Percentiles rank a stretch among this genome's conserved stretches.
These are phyloP conservation scores for Glyptemys insculpta DNA, from an alignment of 2,797 vertebrate species.

Conservation along the genomic window DNA sequence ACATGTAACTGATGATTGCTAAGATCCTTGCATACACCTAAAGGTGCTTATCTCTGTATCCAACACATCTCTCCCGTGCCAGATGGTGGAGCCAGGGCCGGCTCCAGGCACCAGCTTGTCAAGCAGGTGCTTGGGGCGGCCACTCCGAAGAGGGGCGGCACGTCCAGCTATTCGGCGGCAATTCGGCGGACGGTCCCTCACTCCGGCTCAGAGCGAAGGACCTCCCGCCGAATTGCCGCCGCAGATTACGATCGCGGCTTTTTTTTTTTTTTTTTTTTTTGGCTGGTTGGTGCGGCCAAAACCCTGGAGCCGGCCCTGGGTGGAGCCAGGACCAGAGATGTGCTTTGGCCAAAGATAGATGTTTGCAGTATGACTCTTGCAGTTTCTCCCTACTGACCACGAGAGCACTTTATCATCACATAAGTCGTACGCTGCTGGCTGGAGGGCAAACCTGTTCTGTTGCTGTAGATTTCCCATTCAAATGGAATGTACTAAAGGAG, in stretches of 20 bases:
- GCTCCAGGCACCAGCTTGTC: too few species aligned
- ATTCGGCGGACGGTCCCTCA: too few species aligned
- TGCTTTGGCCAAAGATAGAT: background rate
- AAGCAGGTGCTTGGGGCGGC: too few species aligned
- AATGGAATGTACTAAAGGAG: slow-evolving; percentile 11
- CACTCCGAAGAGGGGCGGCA: too few species aligned
- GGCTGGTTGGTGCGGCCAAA: too few species aligned
- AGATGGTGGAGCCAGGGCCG: background rate
- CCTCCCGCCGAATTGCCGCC: too few species aligned
- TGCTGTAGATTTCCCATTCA: slow-evolving; percentile 40
- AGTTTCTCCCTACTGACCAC: background rate
- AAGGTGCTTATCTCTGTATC: background rate
- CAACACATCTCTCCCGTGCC: accelerated
- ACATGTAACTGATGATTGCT: background rate
- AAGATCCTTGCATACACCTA: background rate
- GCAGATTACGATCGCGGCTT: too few species aligned
- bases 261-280: too few species aligned
- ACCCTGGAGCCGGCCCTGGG: too few species aligned
- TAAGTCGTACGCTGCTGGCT: slow-evolving; percentile 30
- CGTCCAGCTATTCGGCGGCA: too few species aligned
- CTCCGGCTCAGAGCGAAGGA: too few species aligned
- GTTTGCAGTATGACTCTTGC: background rate
- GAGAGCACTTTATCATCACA: background rate
- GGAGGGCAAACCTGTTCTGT: background rate
- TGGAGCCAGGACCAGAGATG: background rate